phyloP scores from a whole-genome alignment of 2,888 invertebrate genomes.

The Chrysina gloriosa region DNA sequence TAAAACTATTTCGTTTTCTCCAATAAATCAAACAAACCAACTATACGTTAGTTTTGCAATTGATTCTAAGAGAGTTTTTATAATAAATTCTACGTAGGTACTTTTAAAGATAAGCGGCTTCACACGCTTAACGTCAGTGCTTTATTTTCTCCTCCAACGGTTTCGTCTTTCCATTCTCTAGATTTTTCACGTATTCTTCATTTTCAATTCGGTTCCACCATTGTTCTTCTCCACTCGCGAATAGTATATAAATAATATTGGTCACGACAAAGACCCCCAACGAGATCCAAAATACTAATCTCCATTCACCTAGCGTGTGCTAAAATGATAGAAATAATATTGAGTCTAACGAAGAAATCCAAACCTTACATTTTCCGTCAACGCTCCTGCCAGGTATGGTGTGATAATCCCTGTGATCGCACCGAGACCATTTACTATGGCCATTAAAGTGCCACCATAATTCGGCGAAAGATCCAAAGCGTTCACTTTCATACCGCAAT shows the following conservation, averaged over 20 bases:
- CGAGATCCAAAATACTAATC: constrained; percentile 80
- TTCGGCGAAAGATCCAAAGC: constrained; percentile 74
- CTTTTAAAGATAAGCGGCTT: too few relatives aligned
- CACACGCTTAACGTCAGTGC: neutral
- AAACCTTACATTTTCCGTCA: constrained; percentile 68
- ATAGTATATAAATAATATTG: constrained; percentile 73
- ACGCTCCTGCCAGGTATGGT: constrained; percentile 71
- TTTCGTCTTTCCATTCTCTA: constrained; percentile 30
- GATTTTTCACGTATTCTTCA: constrained; percentile 16
- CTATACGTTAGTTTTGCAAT: too few relatives aligned
- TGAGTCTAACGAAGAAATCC: neutral
- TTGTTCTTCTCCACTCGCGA: constrained; percentile 77
- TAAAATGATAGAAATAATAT: constrained; percentile 56
- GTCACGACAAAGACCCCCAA: constrained; percentile 73
- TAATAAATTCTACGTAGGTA: constrained; percentile 18
- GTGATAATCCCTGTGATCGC: constrained; percentile 73
- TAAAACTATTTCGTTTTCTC: too few relatives aligned
- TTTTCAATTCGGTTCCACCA: constrained; percentile 70
- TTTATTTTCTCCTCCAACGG: constrained; percentile 23
- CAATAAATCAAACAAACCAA: too few relatives aligned
- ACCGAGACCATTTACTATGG: constrained; percentile 73
- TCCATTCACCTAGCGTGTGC: constrained; percentile 75
- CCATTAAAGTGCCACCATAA: constrained; percentile 74
- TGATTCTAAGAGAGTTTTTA: too few relatives aligned
- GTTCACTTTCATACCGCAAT: constrained; percentile 76